Conservation (phyloP, 2,797 vertebrate species). For the Acipenser transmontanus region DNA sequence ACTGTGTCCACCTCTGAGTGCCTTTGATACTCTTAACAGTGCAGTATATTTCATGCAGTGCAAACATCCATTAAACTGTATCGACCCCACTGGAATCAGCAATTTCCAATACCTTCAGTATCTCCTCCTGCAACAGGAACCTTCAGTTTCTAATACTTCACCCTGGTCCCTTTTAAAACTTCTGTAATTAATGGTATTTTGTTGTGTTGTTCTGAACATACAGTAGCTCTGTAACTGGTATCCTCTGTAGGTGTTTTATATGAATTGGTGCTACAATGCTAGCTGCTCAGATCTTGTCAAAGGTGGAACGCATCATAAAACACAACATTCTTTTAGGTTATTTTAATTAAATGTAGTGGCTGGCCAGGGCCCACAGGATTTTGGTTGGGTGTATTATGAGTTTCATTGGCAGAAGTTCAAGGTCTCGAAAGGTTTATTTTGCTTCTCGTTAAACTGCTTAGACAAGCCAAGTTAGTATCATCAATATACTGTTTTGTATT, state of each 20-base stretch:
- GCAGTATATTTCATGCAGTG: neutral
- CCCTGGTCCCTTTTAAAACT: neutral
- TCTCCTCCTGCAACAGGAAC: neutral
- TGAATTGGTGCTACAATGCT: neutral
- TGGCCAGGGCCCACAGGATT: neutral
- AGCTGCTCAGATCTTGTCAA: neutral
- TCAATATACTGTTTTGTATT: neutral
- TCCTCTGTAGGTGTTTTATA: neutral
- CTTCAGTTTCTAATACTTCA: neutral
- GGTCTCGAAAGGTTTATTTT: neutral
- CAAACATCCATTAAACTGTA: neutral
- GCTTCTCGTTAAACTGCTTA: neutral
- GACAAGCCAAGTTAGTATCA: neutral
- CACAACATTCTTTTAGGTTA: constrained; percentile 2
- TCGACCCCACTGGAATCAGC: neutral
- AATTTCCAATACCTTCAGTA: neutral
- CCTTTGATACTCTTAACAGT: neutral
- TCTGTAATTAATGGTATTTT: neutral
- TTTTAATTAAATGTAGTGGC: constrained; percentile 3
- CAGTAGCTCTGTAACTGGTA: constrained; percentile 6
- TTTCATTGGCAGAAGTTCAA: neutral
- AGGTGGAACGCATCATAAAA: constrained; percentile 4
- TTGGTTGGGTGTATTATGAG: neutral
- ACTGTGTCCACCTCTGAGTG: neutral
- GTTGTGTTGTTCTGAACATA: neutral